Conservation (phyloP, 2,113 vertebrate genomes). For the Cyphomyrus discorhynchus region DNA sequence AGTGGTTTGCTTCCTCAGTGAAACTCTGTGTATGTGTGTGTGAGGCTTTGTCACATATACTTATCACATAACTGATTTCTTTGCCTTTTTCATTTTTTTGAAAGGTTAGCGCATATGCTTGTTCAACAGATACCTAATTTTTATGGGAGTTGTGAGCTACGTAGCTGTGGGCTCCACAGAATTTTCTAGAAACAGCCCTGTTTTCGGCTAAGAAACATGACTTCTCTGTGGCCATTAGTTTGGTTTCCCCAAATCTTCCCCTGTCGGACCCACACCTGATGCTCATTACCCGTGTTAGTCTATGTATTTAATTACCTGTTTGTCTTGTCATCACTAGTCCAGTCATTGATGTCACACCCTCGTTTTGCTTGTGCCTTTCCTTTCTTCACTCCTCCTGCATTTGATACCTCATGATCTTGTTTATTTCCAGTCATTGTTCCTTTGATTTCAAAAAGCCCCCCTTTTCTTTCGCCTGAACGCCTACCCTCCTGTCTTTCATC, state of each 20-base stretch:
- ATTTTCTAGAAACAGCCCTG: background rate
- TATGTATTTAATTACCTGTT: background rate
- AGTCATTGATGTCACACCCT: background rate
- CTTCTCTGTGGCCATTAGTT: background rate
- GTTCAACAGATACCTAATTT: background rate
- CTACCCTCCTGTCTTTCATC: background rate
- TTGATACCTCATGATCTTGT: background rate
- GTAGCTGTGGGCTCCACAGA: background rate
- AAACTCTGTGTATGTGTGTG: background rate
- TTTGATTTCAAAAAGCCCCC: background rate
- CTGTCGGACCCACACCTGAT: background rate
- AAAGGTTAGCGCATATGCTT: background rate
- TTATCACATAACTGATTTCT: background rate
- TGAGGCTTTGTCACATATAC: background rate
- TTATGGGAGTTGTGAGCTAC: background rate
- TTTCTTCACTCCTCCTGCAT: background rate
- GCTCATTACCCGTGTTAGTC: background rate
- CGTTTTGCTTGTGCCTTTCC: background rate
- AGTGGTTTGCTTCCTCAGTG: background rate
- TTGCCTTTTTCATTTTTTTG: background rate
- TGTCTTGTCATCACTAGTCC: background rate
- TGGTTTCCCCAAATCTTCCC: background rate
- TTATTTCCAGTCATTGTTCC: background rate
- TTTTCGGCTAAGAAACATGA: background rate
- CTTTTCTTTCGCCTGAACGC: background rate